phyloP scores from a whole-genome alignment of 23 tunicate genomes.

The Botrylloides violaceus region DNA sequence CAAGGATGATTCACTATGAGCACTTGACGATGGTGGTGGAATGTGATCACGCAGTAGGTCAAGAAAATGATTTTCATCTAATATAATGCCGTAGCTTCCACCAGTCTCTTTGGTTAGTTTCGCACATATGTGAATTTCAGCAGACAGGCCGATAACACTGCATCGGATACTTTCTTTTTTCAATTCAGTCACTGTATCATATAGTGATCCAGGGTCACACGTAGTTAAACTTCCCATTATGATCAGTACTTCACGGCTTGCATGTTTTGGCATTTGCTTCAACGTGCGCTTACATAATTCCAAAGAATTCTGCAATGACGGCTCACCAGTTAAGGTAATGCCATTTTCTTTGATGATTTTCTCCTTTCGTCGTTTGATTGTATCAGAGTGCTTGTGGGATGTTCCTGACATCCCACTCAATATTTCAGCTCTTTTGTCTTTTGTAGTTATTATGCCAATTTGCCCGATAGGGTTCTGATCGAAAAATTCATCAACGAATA shows the following conservation, averaged over 20 bases:
- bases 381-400: conserved; percentile 49
- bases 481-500: conserved; percentile 71
- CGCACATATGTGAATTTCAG: conserved; percentile 85
- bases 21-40: conserved; percentile 54
- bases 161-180: conserved; percentile 82
- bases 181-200: conserved; percentile 39
- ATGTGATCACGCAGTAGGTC: conserved; percentile 69
- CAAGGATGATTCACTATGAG: conserved; percentile 63
- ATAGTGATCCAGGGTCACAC: conserved; percentile 63
- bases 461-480: conserved; percentile 92
- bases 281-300: conserved; percentile 57
- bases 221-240: conserved; percentile 81
- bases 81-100: conserved; percentile 69
- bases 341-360: conserved; percentile 60
- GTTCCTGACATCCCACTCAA: conserved; percentile 74
- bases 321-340: conserved; percentile 60
- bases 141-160: conserved; percentile 82
- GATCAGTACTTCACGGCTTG: conserved; percentile 59
- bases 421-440: conserved; percentile 50
- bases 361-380: conserved; percentile 27
- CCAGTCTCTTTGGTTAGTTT: conserved; percentile 58
- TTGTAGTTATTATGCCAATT: conserved; percentile 56
- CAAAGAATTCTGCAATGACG: conserved; percentile 81
- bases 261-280: conserved; percentile 77
- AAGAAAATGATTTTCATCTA: conserved; percentile 60